Percentiles rank a stretch among this genome's conserved stretches.
These are phyloP conservation scores for Eriosoma lanigerum DNA, from an alignment of 1,140 invertebrate genomes.

Conservation along the genomic window DNA sequence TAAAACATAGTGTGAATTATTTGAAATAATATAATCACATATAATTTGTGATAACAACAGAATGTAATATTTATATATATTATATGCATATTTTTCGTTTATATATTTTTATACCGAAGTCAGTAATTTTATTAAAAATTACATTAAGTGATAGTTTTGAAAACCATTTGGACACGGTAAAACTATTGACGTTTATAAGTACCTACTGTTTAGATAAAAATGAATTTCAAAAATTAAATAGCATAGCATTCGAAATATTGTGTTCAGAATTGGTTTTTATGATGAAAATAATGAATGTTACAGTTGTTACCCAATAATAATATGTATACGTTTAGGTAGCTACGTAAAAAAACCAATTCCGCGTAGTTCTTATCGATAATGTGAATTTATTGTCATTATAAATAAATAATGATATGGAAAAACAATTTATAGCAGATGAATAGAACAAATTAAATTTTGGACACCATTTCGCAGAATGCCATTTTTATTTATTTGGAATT, in stretches of 20 bases:
- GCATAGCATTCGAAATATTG: too few relatives aligned
- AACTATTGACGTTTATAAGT: too few relatives aligned
- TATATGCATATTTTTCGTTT: too few relatives aligned
- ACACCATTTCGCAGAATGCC: conserved; percentile 27
- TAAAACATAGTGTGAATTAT: too few relatives aligned
- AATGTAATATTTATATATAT: too few relatives aligned
- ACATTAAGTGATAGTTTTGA: too few relatives aligned
- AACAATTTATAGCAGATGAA: background rate
- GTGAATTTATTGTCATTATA: background rate
- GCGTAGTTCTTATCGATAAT: conserved; percentile 1
- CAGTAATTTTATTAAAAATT: too few relatives aligned
- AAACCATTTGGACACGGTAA: background rate
- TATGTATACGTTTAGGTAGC: background rate
- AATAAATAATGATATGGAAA: too few relatives aligned
- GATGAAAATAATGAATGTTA: background rate
- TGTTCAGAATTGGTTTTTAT: background rate
- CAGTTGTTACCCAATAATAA: background rate
- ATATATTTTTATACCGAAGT: too few relatives aligned
- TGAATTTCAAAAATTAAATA: background rate
- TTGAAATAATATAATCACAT: too few relatives aligned
- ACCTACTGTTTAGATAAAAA: background rate
- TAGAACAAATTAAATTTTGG: background rate
- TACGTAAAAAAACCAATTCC: conserved; percentile 9
- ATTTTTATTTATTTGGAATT: conserved; percentile 27
- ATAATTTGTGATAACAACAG: too few relatives aligned